Conservation (phyloP, 2,113 vertebrate species). For the Monopterus albus region DNA sequence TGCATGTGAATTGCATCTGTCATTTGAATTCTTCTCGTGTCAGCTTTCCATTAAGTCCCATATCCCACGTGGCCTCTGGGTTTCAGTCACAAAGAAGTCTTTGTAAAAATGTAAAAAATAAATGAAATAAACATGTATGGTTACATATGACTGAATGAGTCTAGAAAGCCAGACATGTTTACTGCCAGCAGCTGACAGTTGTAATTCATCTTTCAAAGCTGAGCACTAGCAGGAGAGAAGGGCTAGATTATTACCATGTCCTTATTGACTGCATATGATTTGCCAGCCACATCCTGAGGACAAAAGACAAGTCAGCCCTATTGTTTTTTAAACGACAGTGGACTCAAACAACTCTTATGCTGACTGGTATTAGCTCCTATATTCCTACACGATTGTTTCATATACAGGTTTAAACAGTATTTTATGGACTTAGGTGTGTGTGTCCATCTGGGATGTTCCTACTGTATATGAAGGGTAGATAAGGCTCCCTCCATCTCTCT, state of each 20-base stretch:
- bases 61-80: background rate
- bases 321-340: slow-evolving; percentile 45
- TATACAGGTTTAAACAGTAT: no score
- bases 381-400: background rate
- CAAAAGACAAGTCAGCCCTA: slow-evolving; percentile 30
- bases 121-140: slow-evolving; percentile 37
- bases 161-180: slow-evolving; percentile 27
- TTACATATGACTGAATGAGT: slow-evolving; percentile 30
- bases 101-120: slow-evolving; percentile 29
- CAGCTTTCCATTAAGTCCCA: slow-evolving; percentile 39
- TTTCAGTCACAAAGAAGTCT: slow-evolving; percentile 38
- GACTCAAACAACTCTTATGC: slow-evolving; percentile 16
- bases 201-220: slow-evolving; percentile 36
- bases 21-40: slow-evolving; percentile 60
- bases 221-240: background rate
- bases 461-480: slow-evolving; percentile 64
- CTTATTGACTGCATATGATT: slow-evolving; percentile 44
- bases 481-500: slow-evolving; percentile 45
- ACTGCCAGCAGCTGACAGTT: slow-evolving; percentile 37
- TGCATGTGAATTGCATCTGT: slow-evolving; percentile 32
- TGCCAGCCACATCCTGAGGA: slow-evolving; percentile 44
- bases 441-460: slow-evolving; percentile 3
- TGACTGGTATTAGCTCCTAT: slow-evolving; percentile 1
- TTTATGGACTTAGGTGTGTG: background rate
- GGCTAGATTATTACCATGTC: slow-evolving; percentile 26